A percentile compares a stretch with the other conserved stretches of the same genome.
These are phyloP conservation scores for Eupithecia inturbata DNA, from an alignment of 2,888 invertebrate species.

Conservation along the genomic window DNA sequence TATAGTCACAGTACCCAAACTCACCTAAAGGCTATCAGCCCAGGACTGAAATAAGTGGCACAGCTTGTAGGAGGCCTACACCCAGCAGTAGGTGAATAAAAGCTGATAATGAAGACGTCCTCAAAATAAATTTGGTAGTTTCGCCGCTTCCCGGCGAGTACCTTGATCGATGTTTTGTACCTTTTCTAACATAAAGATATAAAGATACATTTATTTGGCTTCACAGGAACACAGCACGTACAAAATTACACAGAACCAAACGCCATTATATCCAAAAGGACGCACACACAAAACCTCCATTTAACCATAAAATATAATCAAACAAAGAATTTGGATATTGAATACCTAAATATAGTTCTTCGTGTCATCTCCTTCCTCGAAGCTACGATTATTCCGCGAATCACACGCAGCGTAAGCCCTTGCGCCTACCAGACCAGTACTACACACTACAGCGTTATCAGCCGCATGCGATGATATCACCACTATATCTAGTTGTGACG, in stretches of 20 bases:
- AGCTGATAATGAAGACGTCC: not conserved
- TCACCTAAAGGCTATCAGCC: not conserved
- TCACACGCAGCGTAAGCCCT: constrained; percentile 50
- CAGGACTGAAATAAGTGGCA: not conserved
- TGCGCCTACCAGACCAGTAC: constrained; percentile 39
- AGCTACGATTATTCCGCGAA: constrained; percentile 35
- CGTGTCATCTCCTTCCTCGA: constrained; percentile 25
- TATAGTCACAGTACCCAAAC: not conserved
- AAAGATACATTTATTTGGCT: too few relatives aligned
- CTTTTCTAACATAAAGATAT: not conserved
- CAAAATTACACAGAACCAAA: too few relatives aligned
- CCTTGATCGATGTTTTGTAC: not conserved
- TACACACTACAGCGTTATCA: constrained; percentile 59
- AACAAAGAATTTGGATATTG: not conserved
- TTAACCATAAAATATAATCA: too few relatives aligned
- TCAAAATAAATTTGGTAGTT: not conserved
- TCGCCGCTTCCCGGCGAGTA: not conserved
- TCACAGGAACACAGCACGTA: too few relatives aligned
- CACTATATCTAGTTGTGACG: constrained; percentile 80
- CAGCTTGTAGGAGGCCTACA: not conserved
- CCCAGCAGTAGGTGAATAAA: not conserved
- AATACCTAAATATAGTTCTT: constrained; percentile 8
- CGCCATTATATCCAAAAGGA: too few relatives aligned
- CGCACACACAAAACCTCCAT: too few relatives aligned
- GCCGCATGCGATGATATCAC: constrained; percentile 74